Evolutionary conservation across 2,888 invertebrate genomes (phyloP), one percentile per base, ranked within the genome.

Genomic region (Agonopterix alstromeriana): DNA sequence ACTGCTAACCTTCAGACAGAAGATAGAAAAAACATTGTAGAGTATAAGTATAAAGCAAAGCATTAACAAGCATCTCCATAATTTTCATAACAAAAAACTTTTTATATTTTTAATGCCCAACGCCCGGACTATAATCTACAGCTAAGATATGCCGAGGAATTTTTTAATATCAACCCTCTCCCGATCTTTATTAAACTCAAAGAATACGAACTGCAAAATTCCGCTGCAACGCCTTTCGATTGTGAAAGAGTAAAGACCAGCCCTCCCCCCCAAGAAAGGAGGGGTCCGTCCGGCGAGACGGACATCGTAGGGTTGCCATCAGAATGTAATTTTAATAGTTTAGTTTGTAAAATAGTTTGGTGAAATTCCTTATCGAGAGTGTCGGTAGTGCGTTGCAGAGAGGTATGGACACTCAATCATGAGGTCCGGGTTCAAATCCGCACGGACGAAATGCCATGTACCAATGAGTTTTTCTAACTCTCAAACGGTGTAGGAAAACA

Each of bases 161-260:
- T 84, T 85, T 77, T 85, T 85, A 83, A 84, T 84, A 85, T 79
- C 68, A 65, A 64, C 70, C 66, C 58, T 59, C 51, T 65, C 53
- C 54, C 60, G 70, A 73, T 75, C 80, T 82, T 82, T 83, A 82
- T 82, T 82, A 82, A 81, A 77, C 62, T 70, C 55, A 65, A 57
- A 61, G 64, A 65, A 63, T 62, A 61, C 60, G 59, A 57, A 56
- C 59, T 60, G 27, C 27, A 60, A 61, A 68, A 72, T 71, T 75
- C 72, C 72, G 74, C 69, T 72, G 74, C 69, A 72, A 62, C 61
- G 73, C 66, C 67, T 75, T 47, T 65, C 65, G 65, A 63, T 63
- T 60, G 69, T 45, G 45, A 41, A 42, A 40, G 17, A 36, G 27
- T 27, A 27, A 27, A 27, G 27, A 27, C 27, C 27, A 27, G 7